Evolutionary conservation across 2,113 vertebrate species (phyloP).

Genomic region (Leptobrachium leishanense): DNA sequence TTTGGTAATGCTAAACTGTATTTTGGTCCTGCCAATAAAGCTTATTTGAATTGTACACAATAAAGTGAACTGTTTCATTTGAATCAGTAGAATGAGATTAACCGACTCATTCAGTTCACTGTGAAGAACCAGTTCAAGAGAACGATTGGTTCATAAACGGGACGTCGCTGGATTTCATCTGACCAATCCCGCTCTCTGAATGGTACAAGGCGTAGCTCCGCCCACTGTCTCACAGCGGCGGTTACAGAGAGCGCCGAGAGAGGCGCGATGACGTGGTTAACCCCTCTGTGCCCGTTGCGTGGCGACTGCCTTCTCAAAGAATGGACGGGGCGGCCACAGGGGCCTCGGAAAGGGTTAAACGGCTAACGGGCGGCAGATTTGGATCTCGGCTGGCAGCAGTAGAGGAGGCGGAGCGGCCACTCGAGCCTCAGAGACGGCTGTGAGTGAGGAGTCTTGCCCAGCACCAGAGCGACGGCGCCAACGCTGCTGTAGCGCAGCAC

Average conservation of each 20-base stretch:
- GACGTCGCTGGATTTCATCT: too few relatives aligned
- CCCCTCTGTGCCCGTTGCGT: background rate
- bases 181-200: too few relatives aligned
- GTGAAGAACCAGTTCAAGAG: too few relatives aligned
- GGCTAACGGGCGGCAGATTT: slow-evolving; percentile 15
- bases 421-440: background rate
- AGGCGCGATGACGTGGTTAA: background rate
- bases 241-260: slow-evolving; percentile 8
- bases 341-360: background rate
- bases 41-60: too few relatives aligned
- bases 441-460: background rate
- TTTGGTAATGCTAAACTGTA: too few relatives aligned
- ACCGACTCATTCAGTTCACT: too few relatives aligned
- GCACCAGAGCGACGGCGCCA: background rate
- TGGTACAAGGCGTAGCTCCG: background rate
- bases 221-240: background rate
- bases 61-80: too few relatives aligned
- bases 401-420: background rate
- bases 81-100: too few relatives aligned
- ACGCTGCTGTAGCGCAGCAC: too few relatives aligned
- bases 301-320: background rate
- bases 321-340: background rate
- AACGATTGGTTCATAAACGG: too few relatives aligned
- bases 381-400: background rate
- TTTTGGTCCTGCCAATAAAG: too few relatives aligned